Evolutionary conservation across 1,140 invertebrate genomes (phyloP), one percentile per base, ranked within the genome.

Genomic region (Melitaea cinxia): DNA sequence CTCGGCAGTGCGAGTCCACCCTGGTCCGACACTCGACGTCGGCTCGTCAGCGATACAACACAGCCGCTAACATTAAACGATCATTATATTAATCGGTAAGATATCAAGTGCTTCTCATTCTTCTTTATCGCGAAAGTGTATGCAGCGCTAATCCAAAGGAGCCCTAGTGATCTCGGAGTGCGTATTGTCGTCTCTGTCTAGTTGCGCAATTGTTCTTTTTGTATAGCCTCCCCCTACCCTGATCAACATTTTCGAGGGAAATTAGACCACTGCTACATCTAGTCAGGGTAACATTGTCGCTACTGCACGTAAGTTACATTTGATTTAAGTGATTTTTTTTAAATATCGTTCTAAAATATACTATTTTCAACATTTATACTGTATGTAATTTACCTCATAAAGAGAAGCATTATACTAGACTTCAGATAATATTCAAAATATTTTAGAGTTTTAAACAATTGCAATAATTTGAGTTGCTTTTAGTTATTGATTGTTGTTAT

Each of bases 11-110:
- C 85, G 82, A 85, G 88, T 83, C 88, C 80, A 82, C 80, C 85
- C 85, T 54, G 85, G 83, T 83, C 85, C 88, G 88, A 90, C 88
- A 90, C 88, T 90, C 88, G 80, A 90, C 88, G 88, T 90, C 88
- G 88, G 88, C 88, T 90, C 88, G 85, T 88, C 86, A 77, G 82
- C 84, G 78, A 85, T 75, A 82, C 77, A 74, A 88, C 78, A 88
- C 82, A 77, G 76, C 80, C 74, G 71, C 75, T 80, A 77, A 81
- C 75, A 77, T 81, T 74, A 77, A 77, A 85, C 85, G 85, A 89
- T 82, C 80, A 85, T 72, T 85, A 85, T 87, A 78, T 72, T 77
- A 82, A 85, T 83, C 86, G 89, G 91, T 92, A 92, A 92, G 91
- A 80, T 47, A 47, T 54, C 45, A 66, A 66, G 64, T 66, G 64